phyloP scores from a whole-genome alignment of 2,113 vertebrate species.

The Charina bottae region DNA sequence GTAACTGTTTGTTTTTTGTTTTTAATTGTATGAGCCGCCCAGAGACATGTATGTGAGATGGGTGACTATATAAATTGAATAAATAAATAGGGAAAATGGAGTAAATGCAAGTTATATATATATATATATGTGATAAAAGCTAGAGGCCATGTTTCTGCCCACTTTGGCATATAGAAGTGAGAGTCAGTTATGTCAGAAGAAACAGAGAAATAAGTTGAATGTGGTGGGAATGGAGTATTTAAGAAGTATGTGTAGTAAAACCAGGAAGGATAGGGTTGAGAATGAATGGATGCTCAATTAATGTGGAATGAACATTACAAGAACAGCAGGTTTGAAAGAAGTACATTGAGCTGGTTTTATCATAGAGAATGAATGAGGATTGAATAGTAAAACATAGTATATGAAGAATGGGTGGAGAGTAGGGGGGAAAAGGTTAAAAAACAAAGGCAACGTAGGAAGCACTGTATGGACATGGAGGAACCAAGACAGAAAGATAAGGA shows the following conservation, averaged over 20 bases:
- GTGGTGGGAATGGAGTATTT: neutral
- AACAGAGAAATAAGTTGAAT: neutral
- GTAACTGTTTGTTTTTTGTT: neutral
- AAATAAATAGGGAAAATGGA: neutral
- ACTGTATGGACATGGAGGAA: neutral
- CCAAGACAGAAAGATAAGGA: neutral
- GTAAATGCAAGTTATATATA: no score
- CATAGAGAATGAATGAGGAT: neutral
- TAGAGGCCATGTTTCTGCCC: neutral
- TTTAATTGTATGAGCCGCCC: neutral
- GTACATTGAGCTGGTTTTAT: neutral
- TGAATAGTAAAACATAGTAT: neutral
- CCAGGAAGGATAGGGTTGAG: no score
- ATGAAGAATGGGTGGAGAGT: neutral
- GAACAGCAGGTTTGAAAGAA: neutral
- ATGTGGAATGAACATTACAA: neutral
- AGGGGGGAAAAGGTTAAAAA: neutral
- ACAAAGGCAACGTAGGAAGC: neutral
- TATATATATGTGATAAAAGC: neutral
- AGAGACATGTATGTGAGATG: neutral
- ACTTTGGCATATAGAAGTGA: neutral
- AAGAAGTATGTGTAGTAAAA: neutral
- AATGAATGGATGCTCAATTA: neutral
- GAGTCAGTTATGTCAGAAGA: neutral
- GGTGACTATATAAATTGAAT: neutral